Evolutionary conservation across 2,888 invertebrate genomes (phyloP).

Genomic region (Lithophane socia): DNA sequence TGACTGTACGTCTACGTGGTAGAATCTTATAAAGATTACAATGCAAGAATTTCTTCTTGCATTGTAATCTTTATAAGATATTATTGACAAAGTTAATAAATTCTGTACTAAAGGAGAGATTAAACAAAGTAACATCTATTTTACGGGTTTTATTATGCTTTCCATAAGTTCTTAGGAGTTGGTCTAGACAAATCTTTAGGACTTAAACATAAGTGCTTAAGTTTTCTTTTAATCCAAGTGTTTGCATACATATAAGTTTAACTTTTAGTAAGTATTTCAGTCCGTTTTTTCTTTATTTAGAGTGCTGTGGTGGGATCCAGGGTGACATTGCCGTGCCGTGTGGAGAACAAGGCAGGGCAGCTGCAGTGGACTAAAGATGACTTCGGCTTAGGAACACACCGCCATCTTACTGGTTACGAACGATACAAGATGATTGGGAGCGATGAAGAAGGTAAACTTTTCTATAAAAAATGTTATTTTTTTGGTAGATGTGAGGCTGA

Average conservation of each 20-base stretch:
- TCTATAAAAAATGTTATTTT: background rate
- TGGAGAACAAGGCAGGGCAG: slow-evolving; percentile 96
- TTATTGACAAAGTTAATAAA: too few species aligned
- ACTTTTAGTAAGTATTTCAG: background rate
- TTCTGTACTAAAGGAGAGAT: too few species aligned
- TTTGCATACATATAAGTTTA: background rate
- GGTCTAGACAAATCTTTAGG: slow-evolving; percentile 15
- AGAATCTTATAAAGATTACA: too few species aligned
- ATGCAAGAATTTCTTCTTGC: too few species aligned
- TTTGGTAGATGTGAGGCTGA: background rate
- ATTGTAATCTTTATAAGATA: too few species aligned
- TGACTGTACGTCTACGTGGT: too few species aligned
- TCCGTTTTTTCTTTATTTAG: slow-evolving; percentile 77
- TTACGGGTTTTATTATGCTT: background rate
- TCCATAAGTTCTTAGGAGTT: slow-evolving; percentile 6
- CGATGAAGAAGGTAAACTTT: slow-evolving; percentile 95
- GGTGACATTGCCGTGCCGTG: slow-evolving; percentile 97
- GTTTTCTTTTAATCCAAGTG: background rate
- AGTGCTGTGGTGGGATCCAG: slow-evolving; percentile 96
- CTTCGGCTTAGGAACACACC: slow-evolving; percentile 97
- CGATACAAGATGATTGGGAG: slow-evolving; percentile 99
- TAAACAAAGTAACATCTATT: background rate
- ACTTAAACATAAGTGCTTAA: background rate
- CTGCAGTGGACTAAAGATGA: slow-evolving; percentile 99
- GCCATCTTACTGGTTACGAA: slow-evolving; percentile 97